Conservation (phyloP, 2,113 vertebrate genomes). For the Todiramphus saurophagus region DNA sequence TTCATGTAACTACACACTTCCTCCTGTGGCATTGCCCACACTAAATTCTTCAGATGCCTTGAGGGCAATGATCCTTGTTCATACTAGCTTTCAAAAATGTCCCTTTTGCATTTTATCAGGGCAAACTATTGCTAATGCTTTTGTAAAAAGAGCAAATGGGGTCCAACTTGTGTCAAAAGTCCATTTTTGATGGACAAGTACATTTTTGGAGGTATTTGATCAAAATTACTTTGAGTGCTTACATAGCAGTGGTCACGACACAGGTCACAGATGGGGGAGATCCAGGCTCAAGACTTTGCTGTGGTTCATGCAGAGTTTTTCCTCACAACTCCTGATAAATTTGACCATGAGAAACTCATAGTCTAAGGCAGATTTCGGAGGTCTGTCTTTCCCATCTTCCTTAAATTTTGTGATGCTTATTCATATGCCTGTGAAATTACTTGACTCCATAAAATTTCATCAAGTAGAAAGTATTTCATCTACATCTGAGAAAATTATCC, state of each 20-base stretch:
- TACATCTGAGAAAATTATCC: not conserved
- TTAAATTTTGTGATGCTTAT: not conserved
- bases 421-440: not conserved
- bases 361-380: not conserved
- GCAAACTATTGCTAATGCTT: not conserved
- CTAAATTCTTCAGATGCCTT: not conserved
- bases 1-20: not conserved
- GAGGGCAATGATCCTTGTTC: not conserved
- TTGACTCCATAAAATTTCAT: not conserved
- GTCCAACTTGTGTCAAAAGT: not conserved
- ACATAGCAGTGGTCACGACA: not conserved
- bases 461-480: not conserved
- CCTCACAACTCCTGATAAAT: not conserved
- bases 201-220: not conserved
- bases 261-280: not conserved
- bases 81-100: not conserved
- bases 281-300: not conserved
- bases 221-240: not conserved
- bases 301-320: not conserved
- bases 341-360: not conserved
- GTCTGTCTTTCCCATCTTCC: not conserved
- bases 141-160: not conserved
- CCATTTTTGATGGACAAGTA: not conserved
- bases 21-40: not conserved
- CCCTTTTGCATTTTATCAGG: not conserved